Percentiles rank a stretch among this genome's conserved stretches.
Conservation (phyloP, 2,888 invertebrate genomes). For the Drosophila gaucha region DNA sequence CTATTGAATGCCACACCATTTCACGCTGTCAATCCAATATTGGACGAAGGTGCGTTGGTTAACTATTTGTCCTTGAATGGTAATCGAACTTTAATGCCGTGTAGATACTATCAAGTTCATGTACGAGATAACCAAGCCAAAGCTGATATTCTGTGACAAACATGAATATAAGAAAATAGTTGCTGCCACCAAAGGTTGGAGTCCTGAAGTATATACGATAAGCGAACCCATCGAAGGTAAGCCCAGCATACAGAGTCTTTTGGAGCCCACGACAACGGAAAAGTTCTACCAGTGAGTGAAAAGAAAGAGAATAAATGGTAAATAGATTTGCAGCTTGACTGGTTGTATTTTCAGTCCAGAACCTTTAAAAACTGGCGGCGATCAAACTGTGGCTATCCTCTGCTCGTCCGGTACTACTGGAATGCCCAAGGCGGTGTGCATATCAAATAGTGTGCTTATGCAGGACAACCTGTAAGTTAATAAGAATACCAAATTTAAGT, state of each 20-base stretch:
- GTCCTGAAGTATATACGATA: conserved; percentile 51
- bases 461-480: conserved; percentile 49
- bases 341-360: conserved; percentile 38
- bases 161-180: conserved; percentile 47
- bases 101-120: conserved; percentile 49
- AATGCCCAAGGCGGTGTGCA: conserved; percentile 67
- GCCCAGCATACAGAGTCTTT: conserved; percentile 45
- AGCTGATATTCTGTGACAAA: conserved; percentile 61
- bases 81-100: background rate
- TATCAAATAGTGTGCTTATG: conserved; percentile 50
- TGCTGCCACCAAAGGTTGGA: conserved; percentile 45
- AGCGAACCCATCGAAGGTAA: conserved; percentile 51
- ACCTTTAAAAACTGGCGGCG: conserved; percentile 40
- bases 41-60: conserved; percentile 8
- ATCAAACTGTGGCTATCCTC: conserved; percentile 65
- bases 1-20: conserved; percentile 4
- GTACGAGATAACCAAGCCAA: conserved; percentile 53
- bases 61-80: background rate
- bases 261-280: conserved; percentile 47
- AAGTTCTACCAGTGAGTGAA: conserved; percentile 51
- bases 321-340: background rate
- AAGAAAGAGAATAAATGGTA: background rate
- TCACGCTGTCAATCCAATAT: background rate
- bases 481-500: too few relatives aligned
- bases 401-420: conserved; percentile 78